A percentile compares a stretch with the other conserved stretches of the same genome.
Evolutionary conservation across 2,888 invertebrate genomes (phyloP).

Genomic region (Tolmerus cingulatus): DNA sequence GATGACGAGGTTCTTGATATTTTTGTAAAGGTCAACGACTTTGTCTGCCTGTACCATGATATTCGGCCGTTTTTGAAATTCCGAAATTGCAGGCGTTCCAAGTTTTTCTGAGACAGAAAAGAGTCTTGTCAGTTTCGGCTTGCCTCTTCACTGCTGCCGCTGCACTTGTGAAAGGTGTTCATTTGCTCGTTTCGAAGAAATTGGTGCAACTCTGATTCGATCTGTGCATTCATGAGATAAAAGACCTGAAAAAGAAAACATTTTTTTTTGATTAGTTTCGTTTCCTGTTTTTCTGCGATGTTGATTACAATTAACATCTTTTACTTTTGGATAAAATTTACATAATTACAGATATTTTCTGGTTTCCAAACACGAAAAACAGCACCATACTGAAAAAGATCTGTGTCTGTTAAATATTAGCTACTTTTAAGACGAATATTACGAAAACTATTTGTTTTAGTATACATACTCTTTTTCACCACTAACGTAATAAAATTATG

Average conservation of each 20-base stretch:
- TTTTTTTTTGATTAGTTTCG: neutral
- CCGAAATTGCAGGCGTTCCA: neutral
- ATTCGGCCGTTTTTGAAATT: neutral
- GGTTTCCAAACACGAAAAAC: neutral
- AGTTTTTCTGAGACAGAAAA: neutral
- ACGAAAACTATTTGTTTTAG: no score
- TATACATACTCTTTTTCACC: no score
- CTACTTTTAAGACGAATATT: no score
- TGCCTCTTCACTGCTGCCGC: neutral
- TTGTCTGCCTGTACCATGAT: neutral
- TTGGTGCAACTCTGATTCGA: neutral
- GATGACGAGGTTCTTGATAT: neutral
- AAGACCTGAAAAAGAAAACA: neutral
- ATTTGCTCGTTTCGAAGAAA: slow-evolving; percentile 1
- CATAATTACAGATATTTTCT: neutral
- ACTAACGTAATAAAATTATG: no score
- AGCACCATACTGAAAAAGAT: neutral
- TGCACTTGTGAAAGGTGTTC: slow-evolving; percentile 18
- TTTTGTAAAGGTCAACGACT: neutral
- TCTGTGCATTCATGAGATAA: neutral
- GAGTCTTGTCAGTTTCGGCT: neutral
- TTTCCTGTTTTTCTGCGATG: neutral
- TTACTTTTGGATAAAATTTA: neutral
- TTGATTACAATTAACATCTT: neutral
- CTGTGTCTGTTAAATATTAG: no score